Base-by-base conservation (phyloP, 53 echinoderm and acorn worm genomes). In the Paelopatides confundens region DNA sequence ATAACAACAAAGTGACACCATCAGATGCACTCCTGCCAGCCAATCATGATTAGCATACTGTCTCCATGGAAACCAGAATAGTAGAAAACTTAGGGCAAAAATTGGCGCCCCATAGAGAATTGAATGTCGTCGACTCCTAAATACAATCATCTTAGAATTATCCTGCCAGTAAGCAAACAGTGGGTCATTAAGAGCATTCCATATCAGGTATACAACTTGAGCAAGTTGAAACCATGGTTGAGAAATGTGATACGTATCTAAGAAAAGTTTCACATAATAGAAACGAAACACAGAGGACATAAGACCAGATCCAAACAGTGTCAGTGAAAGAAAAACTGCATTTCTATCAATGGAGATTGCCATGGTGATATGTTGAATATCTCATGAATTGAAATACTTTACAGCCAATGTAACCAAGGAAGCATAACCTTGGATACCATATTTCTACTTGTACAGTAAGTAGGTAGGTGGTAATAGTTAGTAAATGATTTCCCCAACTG, bases 81-180 rank as follows among this genome's bases (percentile, higher is more conserved):
- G 65, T 18, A 99, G 86, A 33, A 99, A 99, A 76, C 94, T 90
- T n/a, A 99, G 2, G 3, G 90, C 92, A 53, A 96, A 95, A 1
- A 99, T 43, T 1, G 99, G 99, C 30, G 99, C 99, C 24, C 99
- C 95, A 46, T 99, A 99, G 38, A 99, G 28, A 47, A 99, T 89
- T 81, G 95, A 84, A 43, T 89, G 94, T 43, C 96, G 74, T 17
- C 95, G 88, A 34, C 91, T 90, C 31, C 95, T 90, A 31, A 99
- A 99, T 36, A 85, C 87, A 23, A 82, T 53, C 53, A 95, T 77
- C 9, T 79, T 85, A 23, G 99, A 99, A 89, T 94, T 95, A 74
- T 99, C 99, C 37, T 99, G 99, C 90, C 94, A 99, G 67, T 96
- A 99, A 0, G 99, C 99, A 90, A 99, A 99, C 32, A 99, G 77